Evolutionary conservation across 2,888 invertebrate species (phyloP).

Genomic region (Nymphalis polychloros): DNA sequence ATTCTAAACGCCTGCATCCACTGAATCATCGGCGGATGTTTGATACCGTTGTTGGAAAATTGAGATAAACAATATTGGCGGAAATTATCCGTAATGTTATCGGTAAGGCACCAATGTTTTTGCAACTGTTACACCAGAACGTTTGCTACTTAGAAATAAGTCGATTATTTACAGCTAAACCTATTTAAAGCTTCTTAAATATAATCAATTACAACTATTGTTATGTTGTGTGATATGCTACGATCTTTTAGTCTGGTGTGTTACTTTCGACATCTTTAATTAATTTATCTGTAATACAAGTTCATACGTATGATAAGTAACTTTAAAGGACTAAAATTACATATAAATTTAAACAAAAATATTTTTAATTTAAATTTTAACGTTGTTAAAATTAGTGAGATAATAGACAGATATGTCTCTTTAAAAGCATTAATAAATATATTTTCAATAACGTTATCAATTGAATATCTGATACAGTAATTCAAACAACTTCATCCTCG

Average conservation of each 20-base stretch:
- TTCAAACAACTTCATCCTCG: background rate
- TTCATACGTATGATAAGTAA: background rate
- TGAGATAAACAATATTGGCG: constrained; percentile 41
- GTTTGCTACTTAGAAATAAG: constrained; percentile 6
- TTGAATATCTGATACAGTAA: background rate
- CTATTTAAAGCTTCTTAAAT: too few relatives aligned
- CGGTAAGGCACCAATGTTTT: constrained; percentile 16
- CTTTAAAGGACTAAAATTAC: too few relatives aligned
- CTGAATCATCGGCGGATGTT: constrained; percentile 43
- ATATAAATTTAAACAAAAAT: too few relatives aligned
- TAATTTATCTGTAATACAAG: too few relatives aligned
- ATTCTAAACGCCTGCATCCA: constrained; percentile 27
- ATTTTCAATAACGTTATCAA: background rate
- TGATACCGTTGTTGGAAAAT: constrained; percentile 39
- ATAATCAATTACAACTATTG: too few relatives aligned
- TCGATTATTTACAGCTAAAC: too few relatives aligned
- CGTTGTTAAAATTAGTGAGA: background rate
- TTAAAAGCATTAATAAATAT: too few relatives aligned
- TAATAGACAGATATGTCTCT: too few relatives aligned
- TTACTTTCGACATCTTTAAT: too few relatives aligned
- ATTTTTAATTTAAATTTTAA: too few relatives aligned
- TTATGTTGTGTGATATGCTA: too few relatives aligned
- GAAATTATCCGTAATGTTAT: constrained; percentile 40
- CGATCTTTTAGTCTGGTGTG: too few relatives aligned
- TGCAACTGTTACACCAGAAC: constrained; percentile 6